Conservation (phyloP, 2,888 invertebrate genomes). For the Trachelus iudaicus region DNA sequence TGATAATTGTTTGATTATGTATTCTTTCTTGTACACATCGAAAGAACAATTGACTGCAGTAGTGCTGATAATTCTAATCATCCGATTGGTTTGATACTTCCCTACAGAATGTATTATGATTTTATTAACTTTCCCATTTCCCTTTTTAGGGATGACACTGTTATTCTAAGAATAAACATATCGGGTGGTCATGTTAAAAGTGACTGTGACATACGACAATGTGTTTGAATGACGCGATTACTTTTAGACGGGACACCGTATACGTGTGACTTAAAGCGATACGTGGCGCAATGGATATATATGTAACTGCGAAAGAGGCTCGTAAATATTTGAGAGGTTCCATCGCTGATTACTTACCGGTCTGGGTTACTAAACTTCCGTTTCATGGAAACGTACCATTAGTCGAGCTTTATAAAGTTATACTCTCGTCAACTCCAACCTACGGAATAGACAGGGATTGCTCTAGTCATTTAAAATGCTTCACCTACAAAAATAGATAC, state of each 20-base stretch:
- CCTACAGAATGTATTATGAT: background rate
- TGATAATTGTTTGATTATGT: conserved; percentile 49
- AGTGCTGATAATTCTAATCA: background rate
- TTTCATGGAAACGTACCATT: conserved; percentile 36
- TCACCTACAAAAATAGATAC: background rate
- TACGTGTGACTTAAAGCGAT: background rate
- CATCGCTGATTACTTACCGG: conserved; percentile 41
- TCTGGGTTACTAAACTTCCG: conserved; percentile 39
- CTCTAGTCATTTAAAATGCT: background rate
- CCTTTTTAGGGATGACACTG: background rate
- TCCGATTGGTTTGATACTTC: background rate
- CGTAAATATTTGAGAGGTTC: conserved; percentile 41
- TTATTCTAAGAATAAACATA: background rate
- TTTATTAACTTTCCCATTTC: background rate
- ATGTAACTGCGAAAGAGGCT: background rate
- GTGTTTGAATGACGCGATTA: background rate
- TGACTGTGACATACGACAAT: background rate
- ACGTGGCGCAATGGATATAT: background rate
- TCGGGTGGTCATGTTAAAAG: background rate
- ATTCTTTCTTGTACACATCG: conserved; percentile 17
- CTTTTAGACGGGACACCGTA: background rate
- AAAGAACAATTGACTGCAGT: conserved; percentile 3
- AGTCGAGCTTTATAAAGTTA: conserved; percentile 34
- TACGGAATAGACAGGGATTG: background rate
- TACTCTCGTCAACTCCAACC: background rate